phyloP scores from a whole-genome alignment of 2,797 vertebrate genomes.

The Poecilia picta region DNA sequence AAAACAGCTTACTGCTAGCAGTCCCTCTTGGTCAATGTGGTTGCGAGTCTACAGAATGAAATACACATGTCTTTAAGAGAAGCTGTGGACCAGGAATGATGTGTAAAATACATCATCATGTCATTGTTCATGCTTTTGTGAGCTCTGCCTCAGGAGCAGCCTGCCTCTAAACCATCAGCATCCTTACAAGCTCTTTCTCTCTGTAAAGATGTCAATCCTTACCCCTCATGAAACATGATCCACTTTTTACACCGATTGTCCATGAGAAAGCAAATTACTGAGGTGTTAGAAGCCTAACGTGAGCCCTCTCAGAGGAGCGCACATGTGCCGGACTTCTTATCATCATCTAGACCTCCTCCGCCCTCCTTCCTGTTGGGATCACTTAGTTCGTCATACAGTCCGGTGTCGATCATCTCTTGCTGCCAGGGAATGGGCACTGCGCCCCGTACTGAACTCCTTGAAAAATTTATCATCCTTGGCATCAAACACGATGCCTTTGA shows the following conservation, averaged over 20 bases:
- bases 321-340: constrained; percentile 90
- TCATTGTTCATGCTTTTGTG: constrained; percentile 37
- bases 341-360: constrained; percentile 64
- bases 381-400: constrained; percentile 91
- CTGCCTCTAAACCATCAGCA: constrained; percentile 42
- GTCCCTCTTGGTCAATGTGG: constrained; percentile 27
- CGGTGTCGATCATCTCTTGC: constrained; percentile 90
- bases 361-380: constrained; percentile 87
- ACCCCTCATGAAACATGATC: constrained; percentile 36
- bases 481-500: constrained; percentile 89
- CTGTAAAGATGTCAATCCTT: constrained; percentile 26
- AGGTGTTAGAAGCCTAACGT: constrained; percentile 14
- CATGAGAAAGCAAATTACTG: constrained; percentile 39
- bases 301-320: constrained; percentile 82
- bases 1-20: constrained; percentile 29
- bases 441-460: constrained; percentile 89
- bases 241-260: constrained; percentile 43
- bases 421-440: constrained; percentile 90
- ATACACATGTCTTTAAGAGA: constrained; percentile 38
- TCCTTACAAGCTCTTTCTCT: constrained; percentile 30
- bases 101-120: constrained; percentile 26
- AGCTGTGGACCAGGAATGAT: constrained; percentile 39
- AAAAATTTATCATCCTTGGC: constrained; percentile 91
- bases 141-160: constrained; percentile 31
- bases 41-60: constrained; percentile 49